Percentiles rank a stretch among this genome's conserved stretches.
These are phyloP conservation scores for Leptinotarsa rubiginosa DNA, from an alignment of 2,888 invertebrate genomes.

Conservation along the genomic window DNA sequence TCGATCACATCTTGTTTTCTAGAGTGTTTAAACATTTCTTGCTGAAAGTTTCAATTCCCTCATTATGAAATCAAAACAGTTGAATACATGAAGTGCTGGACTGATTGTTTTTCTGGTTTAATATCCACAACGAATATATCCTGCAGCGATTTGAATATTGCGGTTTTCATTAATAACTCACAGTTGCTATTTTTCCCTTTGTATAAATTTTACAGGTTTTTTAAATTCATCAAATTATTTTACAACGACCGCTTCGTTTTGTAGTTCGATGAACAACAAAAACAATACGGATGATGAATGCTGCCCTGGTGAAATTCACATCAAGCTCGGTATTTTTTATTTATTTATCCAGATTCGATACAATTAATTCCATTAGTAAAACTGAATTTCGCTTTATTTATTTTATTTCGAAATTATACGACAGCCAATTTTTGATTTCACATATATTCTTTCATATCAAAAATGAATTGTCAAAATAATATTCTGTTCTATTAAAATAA, in stretches of 20 bases:
- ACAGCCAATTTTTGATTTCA: conserved; percentile 3
- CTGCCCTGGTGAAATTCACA: background rate
- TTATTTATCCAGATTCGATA: conserved; percentile 13
- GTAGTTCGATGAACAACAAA: conserved; percentile 24
- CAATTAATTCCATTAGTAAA: conserved; percentile 4
- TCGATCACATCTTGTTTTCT: too few relatives aligned
- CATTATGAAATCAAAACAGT: too few relatives aligned
- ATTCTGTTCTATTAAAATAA: conserved; percentile 12
- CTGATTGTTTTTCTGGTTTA: background rate
- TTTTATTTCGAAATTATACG: conserved; percentile 15
- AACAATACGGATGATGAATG: background rate
- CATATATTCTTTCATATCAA: background rate
- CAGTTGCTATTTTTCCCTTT: conserved; percentile 32
- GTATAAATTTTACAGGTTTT: conserved; percentile 36
- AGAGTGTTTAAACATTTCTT: too few relatives aligned
- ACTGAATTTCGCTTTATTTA: conserved; percentile 10
- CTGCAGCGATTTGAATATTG: background rate
- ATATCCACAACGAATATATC: background rate
- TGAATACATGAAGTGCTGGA: background rate
- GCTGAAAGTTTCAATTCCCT: too few relatives aligned
- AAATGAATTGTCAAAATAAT: conserved; percentile 13
- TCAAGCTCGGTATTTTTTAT: conserved; percentile 10
- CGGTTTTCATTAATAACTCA: background rate
- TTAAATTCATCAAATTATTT: conserved; percentile 46
- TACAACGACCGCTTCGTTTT: conserved; percentile 43